Conservation (phyloP, 2,888 invertebrate genomes). For the Scaptomyza parva region DNA sequence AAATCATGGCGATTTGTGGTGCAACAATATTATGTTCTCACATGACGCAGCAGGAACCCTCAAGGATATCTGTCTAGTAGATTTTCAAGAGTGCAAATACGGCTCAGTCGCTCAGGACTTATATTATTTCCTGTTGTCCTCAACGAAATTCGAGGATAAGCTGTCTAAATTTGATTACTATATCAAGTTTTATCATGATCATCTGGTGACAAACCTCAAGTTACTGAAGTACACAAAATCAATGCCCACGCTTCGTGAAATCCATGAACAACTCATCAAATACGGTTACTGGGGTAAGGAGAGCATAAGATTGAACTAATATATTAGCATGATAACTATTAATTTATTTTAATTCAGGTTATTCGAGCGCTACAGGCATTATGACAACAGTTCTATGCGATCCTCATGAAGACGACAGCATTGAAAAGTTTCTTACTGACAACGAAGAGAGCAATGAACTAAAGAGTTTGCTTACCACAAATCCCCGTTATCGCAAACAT, state of each 20-base stretch:
- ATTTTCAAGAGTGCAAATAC: conserved; percentile 75
- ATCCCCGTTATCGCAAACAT: conserved; percentile 69
- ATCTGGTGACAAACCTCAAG: conserved; percentile 66
- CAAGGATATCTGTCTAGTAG: conserved; percentile 71
- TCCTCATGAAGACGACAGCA: conserved; percentile 46
- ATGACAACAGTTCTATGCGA: conserved; percentile 65
- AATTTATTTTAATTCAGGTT: conserved; percentile 41
- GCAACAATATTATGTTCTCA: conserved; percentile 77
- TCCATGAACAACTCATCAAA: conserved; percentile 68
- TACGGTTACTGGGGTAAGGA: conserved; percentile 66
- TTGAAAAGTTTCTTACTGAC: conserved; percentile 57
- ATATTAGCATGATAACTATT: no score
- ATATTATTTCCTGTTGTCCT: conserved; percentile 75
- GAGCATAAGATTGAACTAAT: no score
- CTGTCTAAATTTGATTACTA: conserved; percentile 78
- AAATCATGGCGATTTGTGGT: conserved; percentile 76
- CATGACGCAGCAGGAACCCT: conserved; percentile 64
- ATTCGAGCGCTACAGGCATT: conserved; percentile 51
- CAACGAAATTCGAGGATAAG: conserved; percentile 74
- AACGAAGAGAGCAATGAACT: conserved; percentile 56
- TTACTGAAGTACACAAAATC: conserved; percentile 68
- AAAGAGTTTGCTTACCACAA: conserved; percentile 65
- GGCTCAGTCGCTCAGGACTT: conserved; percentile 77
- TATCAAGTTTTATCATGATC: conserved; percentile 74
- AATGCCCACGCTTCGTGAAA: conserved; percentile 67